Conservation (phyloP, 2,797 vertebrate genomes). For the Galagoides demidoff region DNA sequence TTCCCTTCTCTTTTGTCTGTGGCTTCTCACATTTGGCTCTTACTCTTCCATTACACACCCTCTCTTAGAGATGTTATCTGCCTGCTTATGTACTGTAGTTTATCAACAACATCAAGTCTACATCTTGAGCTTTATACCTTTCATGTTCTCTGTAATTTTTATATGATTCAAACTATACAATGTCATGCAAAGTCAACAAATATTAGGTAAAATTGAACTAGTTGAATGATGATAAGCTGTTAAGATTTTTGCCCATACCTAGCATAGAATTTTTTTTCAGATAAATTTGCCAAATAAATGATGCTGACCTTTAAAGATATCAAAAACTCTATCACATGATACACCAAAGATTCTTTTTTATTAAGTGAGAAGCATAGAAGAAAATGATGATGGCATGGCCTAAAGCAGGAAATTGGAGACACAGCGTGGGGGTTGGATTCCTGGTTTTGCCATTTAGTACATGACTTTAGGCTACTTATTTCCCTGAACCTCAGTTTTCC, state of each 20-base stretch:
- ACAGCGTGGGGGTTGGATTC: not conserved
- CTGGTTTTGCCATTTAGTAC: not conserved
- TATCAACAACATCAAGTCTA: not conserved
- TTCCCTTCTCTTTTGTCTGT: not conserved
- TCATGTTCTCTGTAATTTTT: not conserved
- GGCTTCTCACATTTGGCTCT: not conserved
- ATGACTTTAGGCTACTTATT: not conserved
- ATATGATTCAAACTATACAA: not conserved
- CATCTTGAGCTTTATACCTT: not conserved
- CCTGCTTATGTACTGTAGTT: not conserved
- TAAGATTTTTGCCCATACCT: not conserved
- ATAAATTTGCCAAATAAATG: not conserved
- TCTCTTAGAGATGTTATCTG: not conserved
- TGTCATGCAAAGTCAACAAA: not conserved
- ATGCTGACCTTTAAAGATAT: not conserved
- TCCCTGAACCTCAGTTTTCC: not conserved
- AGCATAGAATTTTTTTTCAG: not conserved
- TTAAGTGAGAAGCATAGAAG: not conserved
- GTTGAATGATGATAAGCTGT: not conserved
- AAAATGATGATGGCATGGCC: not conserved
- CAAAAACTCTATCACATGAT: not conserved
- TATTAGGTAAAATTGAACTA: not conserved
- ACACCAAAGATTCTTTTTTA: not conserved
- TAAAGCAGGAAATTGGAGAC: not conserved
- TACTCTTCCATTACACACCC: not conserved